Percentiles rank a stretch among this genome's conserved stretches.
Evolutionary conservation across 2,797 vertebrate species (phyloP).

Genomic region (Pseudocheirus occidentalis): DNA sequence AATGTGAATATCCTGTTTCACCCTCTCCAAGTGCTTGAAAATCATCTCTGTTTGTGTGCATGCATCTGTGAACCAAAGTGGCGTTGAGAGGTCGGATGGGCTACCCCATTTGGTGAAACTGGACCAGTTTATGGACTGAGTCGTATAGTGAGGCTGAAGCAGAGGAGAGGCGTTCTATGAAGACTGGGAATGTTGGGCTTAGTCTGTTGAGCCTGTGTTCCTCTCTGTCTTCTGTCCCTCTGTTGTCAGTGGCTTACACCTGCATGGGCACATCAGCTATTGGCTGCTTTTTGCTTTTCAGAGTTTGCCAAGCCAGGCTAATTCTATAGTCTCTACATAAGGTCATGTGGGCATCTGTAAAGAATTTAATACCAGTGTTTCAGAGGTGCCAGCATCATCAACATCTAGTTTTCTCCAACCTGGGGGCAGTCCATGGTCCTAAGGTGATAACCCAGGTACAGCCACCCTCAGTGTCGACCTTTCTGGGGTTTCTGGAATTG

Average conservation of each 20-base stretch:
- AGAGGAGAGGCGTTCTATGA: neutral
- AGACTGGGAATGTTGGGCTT: neutral
- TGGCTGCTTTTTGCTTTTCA: neutral
- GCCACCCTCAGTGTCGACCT: neutral
- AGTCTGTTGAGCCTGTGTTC: neutral
- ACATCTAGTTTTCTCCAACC: neutral
- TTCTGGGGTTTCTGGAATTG: neutral
- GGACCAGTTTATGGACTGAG: fast-evolving
- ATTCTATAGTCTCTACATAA: neutral
- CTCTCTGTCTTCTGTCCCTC: neutral
- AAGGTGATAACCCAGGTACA: neutral
- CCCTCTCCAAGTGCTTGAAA: neutral
- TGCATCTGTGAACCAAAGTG: neutral
- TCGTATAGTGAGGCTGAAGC: too few species aligned
- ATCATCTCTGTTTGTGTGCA: neutral
- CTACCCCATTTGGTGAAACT: neutral
- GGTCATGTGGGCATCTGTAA: neutral
- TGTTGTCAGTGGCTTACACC: constrained; percentile 3
- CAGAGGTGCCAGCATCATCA: neutral
- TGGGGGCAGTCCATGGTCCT: neutral
- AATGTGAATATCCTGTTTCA: neutral
- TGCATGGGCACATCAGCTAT: neutral
- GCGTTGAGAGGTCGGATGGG: neutral
- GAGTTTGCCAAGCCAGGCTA: neutral
- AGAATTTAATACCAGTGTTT: neutral